A percentile compares a stretch with the other conserved stretches of the same genome.
phyloP scores from a whole-genome alignment of 2,113 vertebrate genomes.

The Fregata magnificens region DNA sequence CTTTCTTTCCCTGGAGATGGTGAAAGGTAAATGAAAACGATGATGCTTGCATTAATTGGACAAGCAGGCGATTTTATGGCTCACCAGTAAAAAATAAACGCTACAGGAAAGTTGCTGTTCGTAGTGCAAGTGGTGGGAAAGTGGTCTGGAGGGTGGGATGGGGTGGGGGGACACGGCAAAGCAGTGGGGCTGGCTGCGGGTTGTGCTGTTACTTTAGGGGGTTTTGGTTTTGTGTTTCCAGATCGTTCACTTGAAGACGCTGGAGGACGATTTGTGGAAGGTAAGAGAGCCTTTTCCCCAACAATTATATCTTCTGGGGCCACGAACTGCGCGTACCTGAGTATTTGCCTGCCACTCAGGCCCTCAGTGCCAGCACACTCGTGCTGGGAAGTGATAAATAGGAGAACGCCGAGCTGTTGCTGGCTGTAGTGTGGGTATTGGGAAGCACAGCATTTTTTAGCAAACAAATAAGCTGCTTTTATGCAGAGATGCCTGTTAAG shows the following conservation, averaged over 20 bases:
- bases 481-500: background rate
- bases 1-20: background rate
- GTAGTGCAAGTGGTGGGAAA: background rate
- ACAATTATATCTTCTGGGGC: background rate
- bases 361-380: background rate
- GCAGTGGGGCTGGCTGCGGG: background rate
- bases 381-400: background rate
- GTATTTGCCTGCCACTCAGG: background rate
- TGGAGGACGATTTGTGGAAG: conserved; percentile 25
- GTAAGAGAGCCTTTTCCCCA: conserved; percentile 42
- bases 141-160: background rate
- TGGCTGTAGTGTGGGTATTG: background rate
- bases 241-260: conserved; percentile 22
- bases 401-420: background rate
- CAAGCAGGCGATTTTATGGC: background rate
- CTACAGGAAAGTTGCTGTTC: conserved; percentile 8
- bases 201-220: background rate
- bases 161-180: background rate
- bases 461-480: background rate
- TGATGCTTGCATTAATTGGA: background rate
- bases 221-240: conserved; percentile 17
- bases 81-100: conserved; percentile 22
- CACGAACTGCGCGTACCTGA: background rate
- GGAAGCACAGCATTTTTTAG: background rate
- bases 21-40: conserved; percentile 20